phyloP scores from a whole-genome alignment of 35 echinoderm and acorn worm genomes.

The Chiridota heheva region DNA sequence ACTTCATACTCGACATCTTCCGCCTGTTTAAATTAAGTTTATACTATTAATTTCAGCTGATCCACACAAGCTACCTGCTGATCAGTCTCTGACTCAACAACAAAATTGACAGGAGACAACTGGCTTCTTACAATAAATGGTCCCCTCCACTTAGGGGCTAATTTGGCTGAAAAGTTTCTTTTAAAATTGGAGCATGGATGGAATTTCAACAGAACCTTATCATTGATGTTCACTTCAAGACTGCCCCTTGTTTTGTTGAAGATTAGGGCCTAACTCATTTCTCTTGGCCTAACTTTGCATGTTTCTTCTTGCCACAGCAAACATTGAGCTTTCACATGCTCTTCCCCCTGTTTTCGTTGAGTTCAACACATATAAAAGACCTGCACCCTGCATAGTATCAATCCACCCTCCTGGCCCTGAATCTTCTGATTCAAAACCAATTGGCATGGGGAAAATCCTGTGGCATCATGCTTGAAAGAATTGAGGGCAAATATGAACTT shows the following conservation, averaged over 20 bases:
- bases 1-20: no score
- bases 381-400: neutral
- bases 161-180: slow-evolving; percentile 11
- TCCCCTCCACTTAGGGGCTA: slow-evolving; percentile 24
- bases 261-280: no score
- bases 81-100: no score
- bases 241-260: no score
- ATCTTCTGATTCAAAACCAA: neutral
- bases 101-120: slow-evolving; percentile 1
- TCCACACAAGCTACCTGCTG: no score
- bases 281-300: no score
- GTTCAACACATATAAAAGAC: neutral
- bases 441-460: slow-evolving; percentile 6
- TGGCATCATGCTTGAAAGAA: slow-evolving; percentile 24
- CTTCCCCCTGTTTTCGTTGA: neutral
- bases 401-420: neutral
- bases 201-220: slow-evolving; percentile 19
- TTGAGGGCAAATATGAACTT: slow-evolving; percentile 23
- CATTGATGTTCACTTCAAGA: neutral
- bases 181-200: slow-evolving; percentile 10
- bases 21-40: no score
- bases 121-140: neutral
- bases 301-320: slow-evolving; percentile 24
- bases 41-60: no score
- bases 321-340: neutral